These are phyloP conservation scores for Ariolimax columbianus DNA, from an alignment of 2,888 invertebrate species.

Conservation along the genomic window DNA sequence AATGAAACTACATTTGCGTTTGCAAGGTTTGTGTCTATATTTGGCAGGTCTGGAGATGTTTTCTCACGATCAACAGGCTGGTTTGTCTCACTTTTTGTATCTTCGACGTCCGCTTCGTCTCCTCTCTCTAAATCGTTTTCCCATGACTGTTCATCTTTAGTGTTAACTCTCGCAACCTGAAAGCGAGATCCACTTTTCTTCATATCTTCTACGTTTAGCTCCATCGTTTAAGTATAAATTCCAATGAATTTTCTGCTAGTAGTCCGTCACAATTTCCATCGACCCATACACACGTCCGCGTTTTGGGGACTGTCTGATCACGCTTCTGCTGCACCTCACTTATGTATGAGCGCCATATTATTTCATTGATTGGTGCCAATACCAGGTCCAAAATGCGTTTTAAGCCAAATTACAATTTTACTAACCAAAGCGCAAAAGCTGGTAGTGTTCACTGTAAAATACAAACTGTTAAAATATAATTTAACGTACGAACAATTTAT, in stretches of 20 bases:
- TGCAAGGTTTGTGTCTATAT: conserved; percentile 23
- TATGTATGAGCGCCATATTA: conserved; percentile 38
- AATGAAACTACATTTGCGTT: not conserved
- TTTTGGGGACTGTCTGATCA: conserved; percentile 12
- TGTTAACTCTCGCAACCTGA: conserved; percentile 71
- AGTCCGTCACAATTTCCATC: not conserved
- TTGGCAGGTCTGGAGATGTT: not conserved
- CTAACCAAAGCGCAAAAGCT: too few relatives aligned
- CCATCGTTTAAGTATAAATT: conserved; percentile 31
- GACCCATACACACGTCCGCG: conserved; percentile 16
- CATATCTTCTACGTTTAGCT: conserved; percentile 55
- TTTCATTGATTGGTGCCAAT: conserved; percentile 25
- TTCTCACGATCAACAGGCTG: conserved; percentile 10
- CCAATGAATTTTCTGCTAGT: not conserved
- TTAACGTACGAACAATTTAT: too few relatives aligned
- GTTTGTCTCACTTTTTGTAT: not conserved
- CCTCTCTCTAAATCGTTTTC: conserved; percentile 35
- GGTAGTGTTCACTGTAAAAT: too few relatives aligned
- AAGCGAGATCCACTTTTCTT: conserved; percentile 66
- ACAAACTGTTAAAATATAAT: too few relatives aligned
- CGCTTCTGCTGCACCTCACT: conserved; percentile 10
- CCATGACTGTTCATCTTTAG: conserved; percentile 57
- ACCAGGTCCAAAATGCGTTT: conserved; percentile 11
- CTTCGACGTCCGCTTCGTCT: not conserved
- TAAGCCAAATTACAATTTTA: not conserved